Evolutionary conservation across 2,797 vertebrate species (phyloP), one percentile per base, ranked within the genome.

Genomic region (Geotrypetes seraphini): DNA sequence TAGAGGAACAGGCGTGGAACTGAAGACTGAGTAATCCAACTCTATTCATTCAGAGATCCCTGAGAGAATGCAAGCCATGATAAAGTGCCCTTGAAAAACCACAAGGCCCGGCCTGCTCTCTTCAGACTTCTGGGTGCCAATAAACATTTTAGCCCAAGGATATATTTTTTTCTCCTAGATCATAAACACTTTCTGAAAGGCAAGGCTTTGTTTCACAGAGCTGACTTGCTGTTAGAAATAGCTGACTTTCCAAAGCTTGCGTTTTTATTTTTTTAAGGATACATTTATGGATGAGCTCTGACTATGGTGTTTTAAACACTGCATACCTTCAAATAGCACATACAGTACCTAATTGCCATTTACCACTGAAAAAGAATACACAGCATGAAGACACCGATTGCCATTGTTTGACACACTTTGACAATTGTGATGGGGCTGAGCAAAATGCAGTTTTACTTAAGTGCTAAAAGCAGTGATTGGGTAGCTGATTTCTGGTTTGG

Each of bases 1-100:
- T 85, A 86, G 85, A 90, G 91, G 84, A 89, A 93, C 89, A 89
- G 88, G 84, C 81, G 67, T 87, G 87, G 88, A 87, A 71, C 69
- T 59, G 73, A 64, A 78, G 79, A 62, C 75, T 83, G 75, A 81
- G 76, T 84, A 82, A 83, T 78, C 69, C 74, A 55, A 72, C 72
- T 75, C 79, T 86, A 73, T 89, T 90, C 87, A 88, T 90, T 90
- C 79, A 79, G 77, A 69, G 55, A 78, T 85, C 75, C 75, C 70
- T 83, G 70, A 73, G 73, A 82, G 78, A 86, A 75, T 59, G 77
- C 57, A 20, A 47, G 70, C 48, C n/a, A 67, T 84, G 79, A 88
- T 85, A 81, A 79, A 79, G 73, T 83, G 73, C 86, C 84, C 74
- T 79, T 69, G 60, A 79, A 74, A 78, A 76, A 79, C 76, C 79